A percentile compares a stretch with the other conserved stretches of the same genome.
These are phyloP conservation scores for Struthio camelus DNA, from an alignment of 2,113 vertebrate species.

Conservation along the genomic window DNA sequence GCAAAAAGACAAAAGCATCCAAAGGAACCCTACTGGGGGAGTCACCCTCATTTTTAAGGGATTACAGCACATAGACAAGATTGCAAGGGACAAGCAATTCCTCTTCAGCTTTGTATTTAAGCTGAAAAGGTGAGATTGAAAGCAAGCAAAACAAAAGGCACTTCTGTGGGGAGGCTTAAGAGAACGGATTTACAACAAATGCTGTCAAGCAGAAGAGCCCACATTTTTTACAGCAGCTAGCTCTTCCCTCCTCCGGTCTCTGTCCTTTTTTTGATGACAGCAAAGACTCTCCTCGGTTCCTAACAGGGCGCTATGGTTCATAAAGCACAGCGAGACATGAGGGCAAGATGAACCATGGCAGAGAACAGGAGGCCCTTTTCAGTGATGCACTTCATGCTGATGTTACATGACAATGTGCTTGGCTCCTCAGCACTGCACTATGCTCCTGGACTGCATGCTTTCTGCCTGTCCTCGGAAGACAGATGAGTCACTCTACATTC, in stretches of 20 bases:
- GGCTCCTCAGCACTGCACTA: not conserved
- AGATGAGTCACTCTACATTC: not conserved
- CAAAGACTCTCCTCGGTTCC: not conserved
- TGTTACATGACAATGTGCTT: not conserved
- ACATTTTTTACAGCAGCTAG: not conserved
- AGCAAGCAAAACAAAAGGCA: not conserved
- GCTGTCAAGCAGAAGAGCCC: not conserved
- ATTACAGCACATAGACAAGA: not conserved
- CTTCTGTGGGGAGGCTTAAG: not conserved
- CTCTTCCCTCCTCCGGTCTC: not conserved
- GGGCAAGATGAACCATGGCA: not conserved
- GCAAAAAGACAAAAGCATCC: not conserved
- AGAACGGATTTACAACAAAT: not conserved
- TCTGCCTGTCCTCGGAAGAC: not conserved
- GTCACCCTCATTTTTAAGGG: not conserved
- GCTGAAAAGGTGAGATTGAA: not conserved
- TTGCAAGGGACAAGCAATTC: not conserved
- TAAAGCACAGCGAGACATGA: rapidly evolving
- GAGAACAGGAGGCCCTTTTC: not conserved
- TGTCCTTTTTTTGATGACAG: not conserved
- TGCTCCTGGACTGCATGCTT: not conserved
- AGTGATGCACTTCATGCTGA: not conserved
- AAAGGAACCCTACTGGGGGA: not conserved
- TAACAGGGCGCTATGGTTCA: not conserved
- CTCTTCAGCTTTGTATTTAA: not conserved